phyloP scores from a whole-genome alignment of 2,888 invertebrate species.

The Epistrophe grossulariae region DNA sequence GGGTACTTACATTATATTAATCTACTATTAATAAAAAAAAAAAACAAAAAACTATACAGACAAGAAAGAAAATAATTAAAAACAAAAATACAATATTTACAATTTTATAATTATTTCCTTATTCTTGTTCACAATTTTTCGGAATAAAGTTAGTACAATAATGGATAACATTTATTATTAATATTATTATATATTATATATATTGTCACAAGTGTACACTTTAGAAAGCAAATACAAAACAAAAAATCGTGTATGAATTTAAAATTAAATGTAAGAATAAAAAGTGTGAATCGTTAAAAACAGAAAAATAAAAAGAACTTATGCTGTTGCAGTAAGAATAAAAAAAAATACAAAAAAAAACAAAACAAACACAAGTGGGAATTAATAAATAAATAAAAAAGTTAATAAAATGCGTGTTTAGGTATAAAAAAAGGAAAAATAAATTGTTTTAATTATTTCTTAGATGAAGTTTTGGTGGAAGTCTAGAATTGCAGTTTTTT shows the following conservation, averaged over 20 bases:
- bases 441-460: constrained; percentile 34
- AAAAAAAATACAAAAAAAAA: constrained; percentile 24
- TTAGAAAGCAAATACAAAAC: constrained; percentile 76
- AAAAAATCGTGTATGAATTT: constrained; percentile 69
- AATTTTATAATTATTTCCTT: constrained; percentile 76
- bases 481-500: too few relatives aligned
- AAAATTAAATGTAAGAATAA: constrained; percentile 66
- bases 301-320: constrained; percentile 64
- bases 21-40: constrained; percentile 33
- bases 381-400: constrained; percentile 72
- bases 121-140: constrained; percentile 76
- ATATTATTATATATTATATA: constrained; percentile 78
- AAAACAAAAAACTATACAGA: constrained; percentile 62
- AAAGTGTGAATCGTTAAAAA: constrained; percentile 80
- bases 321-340: constrained; percentile 69
- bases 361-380: constrained; percentile 60
- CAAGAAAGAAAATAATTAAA: constrained; percentile 60
- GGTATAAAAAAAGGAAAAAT: constrained; percentile 80
- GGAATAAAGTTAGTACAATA: constrained; percentile 76
- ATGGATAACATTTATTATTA: constrained; percentile 77
- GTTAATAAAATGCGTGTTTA: constrained; percentile 83
- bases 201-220: constrained; percentile 78
- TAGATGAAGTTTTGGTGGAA: too few relatives aligned
- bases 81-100: constrained; percentile 69
- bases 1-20: constrained; percentile 62